Conservation (phyloP, 2,888 invertebrate genomes). For the Luffia ferchaultella region DNA sequence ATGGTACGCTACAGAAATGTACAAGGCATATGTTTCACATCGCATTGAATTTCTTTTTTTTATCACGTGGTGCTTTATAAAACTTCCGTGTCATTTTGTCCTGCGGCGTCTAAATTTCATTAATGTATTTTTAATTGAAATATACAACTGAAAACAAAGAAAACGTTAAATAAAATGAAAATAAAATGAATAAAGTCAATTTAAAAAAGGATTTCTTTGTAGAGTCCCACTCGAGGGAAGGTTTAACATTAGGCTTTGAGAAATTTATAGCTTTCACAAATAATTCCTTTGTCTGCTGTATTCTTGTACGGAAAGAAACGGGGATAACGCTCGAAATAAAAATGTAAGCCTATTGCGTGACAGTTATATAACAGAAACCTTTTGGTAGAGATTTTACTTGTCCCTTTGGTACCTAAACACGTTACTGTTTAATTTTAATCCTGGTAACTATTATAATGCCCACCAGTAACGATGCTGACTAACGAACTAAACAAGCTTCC, state of each 20-base stretch:
- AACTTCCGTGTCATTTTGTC: too few relatives aligned
- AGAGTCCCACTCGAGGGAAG: conserved; percentile 4
- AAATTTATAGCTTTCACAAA: conserved; percentile 41
- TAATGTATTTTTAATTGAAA: too few relatives aligned
- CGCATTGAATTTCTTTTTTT: too few relatives aligned
- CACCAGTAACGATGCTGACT: too few relatives aligned
- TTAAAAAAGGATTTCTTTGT: neutral
- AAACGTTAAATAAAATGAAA: neutral
- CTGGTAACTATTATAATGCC: too few relatives aligned
- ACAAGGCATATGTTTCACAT: too few relatives aligned
- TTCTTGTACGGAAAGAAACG: neutral
- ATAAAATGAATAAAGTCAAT: neutral
- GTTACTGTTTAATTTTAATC: too few relatives aligned
- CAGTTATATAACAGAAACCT: neutral
- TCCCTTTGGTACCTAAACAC: neutral
- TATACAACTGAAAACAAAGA: too few relatives aligned
- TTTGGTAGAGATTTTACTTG: neutral
- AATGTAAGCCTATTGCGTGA: neutral
- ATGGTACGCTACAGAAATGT: too few relatives aligned
- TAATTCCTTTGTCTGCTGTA: conserved; percentile 18
- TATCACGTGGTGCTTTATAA: too few relatives aligned
- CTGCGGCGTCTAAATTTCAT: too few relatives aligned
- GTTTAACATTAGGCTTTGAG: conserved; percentile 25
- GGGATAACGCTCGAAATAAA: neutral
- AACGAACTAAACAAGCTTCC: too few relatives aligned